These are phyloP conservation scores for Melinaea marsaeus DNA, from an alignment of 2,888 invertebrate species.

Conservation along the genomic window DNA sequence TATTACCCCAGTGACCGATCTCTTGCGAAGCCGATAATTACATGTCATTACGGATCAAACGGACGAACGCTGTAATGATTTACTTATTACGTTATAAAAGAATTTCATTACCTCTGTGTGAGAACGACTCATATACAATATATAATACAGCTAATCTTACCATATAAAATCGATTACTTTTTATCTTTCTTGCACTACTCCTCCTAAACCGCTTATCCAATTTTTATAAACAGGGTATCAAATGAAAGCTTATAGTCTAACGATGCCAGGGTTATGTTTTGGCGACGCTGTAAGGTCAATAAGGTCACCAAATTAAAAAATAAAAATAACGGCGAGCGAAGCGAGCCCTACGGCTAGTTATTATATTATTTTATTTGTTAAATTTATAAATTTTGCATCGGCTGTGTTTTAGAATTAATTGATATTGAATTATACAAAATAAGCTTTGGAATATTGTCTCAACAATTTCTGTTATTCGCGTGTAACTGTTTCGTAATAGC, in stretches of 20 bases:
- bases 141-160: neutral
- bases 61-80: slow-evolving; percentile 12
- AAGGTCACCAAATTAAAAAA: too few species aligned
- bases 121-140: neutral
- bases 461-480: slow-evolving; percentile 11
- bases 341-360: neutral
- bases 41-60: slow-evolving; percentile 35
- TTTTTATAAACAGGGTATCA: too few species aligned
- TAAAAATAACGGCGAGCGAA: too few species aligned
- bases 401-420: slow-evolving; percentile 24
- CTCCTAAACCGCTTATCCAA: too few species aligned
- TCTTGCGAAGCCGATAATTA: slow-evolving; percentile 59
- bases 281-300: too few species aligned
- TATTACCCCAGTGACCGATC: slow-evolving; percentile 47
- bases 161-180: too few species aligned
- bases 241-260: too few species aligned
- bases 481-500: slow-evolving; percentile 13
- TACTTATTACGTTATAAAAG: neutral
- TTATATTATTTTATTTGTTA: slow-evolving; percentile 1
- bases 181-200: too few species aligned
- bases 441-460: slow-evolving; percentile 12
- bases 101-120: neutral
- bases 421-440: slow-evolving; percentile 11
- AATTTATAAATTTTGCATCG: slow-evolving; percentile 19
- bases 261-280: too few species aligned